phyloP scores from a whole-genome alignment of 2,797 vertebrate genomes.

The Urocyon cinereoargenteus region DNA sequence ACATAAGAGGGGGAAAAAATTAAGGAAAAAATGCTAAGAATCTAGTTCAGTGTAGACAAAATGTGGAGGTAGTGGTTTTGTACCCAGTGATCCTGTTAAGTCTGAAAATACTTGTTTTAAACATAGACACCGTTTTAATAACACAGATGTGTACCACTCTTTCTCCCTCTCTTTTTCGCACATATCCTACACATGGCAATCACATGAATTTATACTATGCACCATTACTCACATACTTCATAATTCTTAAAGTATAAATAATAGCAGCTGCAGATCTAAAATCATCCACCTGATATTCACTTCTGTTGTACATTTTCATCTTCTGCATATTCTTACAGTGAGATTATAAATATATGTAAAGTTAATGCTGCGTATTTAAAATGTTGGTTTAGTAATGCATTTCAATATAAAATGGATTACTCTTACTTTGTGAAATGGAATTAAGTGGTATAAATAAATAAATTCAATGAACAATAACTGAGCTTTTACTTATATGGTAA shows the following conservation, averaged over 20 bases:
- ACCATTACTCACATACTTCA: slow-evolving; percentile 49
- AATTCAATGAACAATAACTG: not conserved
- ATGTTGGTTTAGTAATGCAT: slow-evolving; percentile 47
- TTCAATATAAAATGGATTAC: slow-evolving; percentile 3
- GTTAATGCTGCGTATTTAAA: slow-evolving; percentile 58
- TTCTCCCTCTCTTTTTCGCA: slow-evolving; percentile 50
- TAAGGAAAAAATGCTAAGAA: not conserved
- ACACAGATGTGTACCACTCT: slow-evolving; percentile 64
- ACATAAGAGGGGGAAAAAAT: not conserved
- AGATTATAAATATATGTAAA: slow-evolving; percentile 62
- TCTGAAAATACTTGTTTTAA: slow-evolving; percentile 69
- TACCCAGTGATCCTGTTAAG: slow-evolving; percentile 38
- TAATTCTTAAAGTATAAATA: slow-evolving; percentile 62
- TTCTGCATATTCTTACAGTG: slow-evolving; percentile 38
- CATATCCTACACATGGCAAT: slow-evolving; percentile 63
- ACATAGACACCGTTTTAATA: slow-evolving; percentile 69
- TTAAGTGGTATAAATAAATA: slow-evolving; percentile 50
- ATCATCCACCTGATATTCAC: slow-evolving; percentile 59
- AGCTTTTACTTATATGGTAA: slow-evolving; percentile 4
- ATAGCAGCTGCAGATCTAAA: slow-evolving; percentile 68
- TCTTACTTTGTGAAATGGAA: slow-evolving; percentile 30
- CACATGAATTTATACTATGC: slow-evolving; percentile 46
- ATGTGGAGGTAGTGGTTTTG: not conserved
- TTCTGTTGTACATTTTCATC: slow-evolving; percentile 47
- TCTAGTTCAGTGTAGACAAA: slow-evolving; percentile 40